These are phyloP conservation scores for Cheilosia soror DNA, from an alignment of 2,888 invertebrate genomes.

Conservation along the genomic window DNA sequence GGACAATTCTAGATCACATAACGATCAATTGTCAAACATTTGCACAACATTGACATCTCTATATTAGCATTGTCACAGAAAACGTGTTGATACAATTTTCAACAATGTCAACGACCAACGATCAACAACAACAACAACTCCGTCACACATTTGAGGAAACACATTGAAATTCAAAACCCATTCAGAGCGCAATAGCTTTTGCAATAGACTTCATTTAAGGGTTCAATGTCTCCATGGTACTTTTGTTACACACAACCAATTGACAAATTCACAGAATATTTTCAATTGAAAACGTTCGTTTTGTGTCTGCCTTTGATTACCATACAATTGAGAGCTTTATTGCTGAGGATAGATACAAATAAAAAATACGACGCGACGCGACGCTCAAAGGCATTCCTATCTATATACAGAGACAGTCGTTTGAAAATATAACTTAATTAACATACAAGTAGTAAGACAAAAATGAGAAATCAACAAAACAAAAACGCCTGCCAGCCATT, in stretches of 20 bases:
- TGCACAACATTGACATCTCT: no score
- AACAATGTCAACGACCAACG: constrained; percentile 2
- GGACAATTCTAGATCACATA: background rate
- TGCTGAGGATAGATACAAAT: background rate
- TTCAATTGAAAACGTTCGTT: constrained; percentile 17
- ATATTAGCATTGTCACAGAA: no score
- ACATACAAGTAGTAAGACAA: no score
- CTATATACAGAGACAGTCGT: no score
- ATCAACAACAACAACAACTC: constrained; percentile 15
- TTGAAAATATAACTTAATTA: no score
- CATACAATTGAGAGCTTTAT: constrained; percentile 41
- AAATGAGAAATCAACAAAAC: no score
- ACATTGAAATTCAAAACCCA: constrained; percentile 5
- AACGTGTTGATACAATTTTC: no score
- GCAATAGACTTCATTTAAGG: background rate
- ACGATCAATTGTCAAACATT: no score
- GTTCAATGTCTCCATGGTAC: constrained; percentile 17
- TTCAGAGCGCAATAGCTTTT: background rate
- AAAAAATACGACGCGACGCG: background rate
- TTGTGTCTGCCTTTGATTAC: constrained; percentile 4
- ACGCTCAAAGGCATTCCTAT: no score
- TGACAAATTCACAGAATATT: constrained; percentile 18
- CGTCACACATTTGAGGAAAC: constrained; percentile 26
- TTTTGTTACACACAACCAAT: constrained; percentile 9
- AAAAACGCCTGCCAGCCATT: no score